Percentiles rank a stretch among this genome's conserved stretches.
These are phyloP conservation scores for Watsonalla cultraria DNA, from an alignment of 2,888 invertebrate genomes.

Conservation along the genomic window DNA sequence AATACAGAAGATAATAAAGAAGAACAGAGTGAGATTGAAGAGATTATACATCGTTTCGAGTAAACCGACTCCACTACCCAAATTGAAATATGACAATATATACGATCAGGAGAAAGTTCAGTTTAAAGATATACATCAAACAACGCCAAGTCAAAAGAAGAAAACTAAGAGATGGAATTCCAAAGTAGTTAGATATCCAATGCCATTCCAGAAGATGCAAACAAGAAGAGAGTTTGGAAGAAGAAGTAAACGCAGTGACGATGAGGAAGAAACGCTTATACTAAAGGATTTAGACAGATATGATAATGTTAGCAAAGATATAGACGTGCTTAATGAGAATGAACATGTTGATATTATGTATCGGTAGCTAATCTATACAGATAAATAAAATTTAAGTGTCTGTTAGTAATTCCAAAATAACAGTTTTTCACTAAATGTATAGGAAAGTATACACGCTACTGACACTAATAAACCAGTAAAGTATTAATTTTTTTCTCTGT, in stretches of 20 bases:
- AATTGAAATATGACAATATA: conserved; percentile 21
- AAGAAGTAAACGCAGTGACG: conserved; percentile 38
- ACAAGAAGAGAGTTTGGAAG: conserved; percentile 27
- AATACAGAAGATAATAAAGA: conserved; percentile 67
- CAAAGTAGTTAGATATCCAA: conserved; percentile 44
- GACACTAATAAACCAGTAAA: too few relatives aligned
- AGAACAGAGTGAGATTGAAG: conserved; percentile 40
- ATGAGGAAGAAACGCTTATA: conserved; percentile 40
- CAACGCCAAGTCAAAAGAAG: conserved; percentile 38
- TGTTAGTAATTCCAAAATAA: too few relatives aligned
- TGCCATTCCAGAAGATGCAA: conserved; percentile 51
- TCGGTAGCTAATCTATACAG: conserved; percentile 41
- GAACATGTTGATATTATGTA: conserved; percentile 45
- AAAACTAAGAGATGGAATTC: conserved; percentile 33
- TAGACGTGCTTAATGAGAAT: conserved; percentile 30
- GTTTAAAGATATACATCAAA: conserved; percentile 28
- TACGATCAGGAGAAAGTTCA: conserved; percentile 27
- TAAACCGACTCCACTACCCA: conserved; percentile 26
- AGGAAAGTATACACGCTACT: too few relatives aligned
- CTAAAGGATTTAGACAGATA: conserved; percentile 59
- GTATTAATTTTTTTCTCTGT: too few relatives aligned
- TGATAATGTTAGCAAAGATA: conserved; percentile 45
- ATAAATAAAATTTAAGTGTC: too few relatives aligned
- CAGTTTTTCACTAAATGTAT: too few relatives aligned
- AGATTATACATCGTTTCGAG: conserved; percentile 39